A percentile compares a stretch with the other conserved stretches of the same genome.
These are phyloP conservation scores for Dendrocincla tyrannina DNA, from an alignment of 2,797 vertebrate genomes.

Conservation along the genomic window DNA sequence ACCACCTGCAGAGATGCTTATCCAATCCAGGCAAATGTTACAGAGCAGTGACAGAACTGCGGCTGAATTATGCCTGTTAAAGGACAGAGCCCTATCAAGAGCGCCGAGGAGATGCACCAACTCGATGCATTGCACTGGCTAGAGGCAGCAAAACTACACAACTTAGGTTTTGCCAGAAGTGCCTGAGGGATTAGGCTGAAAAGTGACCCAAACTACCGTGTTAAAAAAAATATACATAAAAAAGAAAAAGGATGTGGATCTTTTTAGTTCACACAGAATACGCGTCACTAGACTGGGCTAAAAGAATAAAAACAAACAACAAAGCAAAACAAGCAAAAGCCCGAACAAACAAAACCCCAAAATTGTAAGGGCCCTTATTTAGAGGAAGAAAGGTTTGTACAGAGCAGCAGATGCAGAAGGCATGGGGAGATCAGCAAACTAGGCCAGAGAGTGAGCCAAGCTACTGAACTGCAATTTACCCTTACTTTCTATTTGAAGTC, in stretches of 20 bases:
- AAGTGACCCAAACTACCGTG: background rate
- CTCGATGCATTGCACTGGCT: background rate
- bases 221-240: background rate
- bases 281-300: fast-evolving
- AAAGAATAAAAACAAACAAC: background rate
- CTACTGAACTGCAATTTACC: background rate
- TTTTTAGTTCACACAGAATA: background rate
- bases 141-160: background rate
- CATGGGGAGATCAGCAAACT: background rate
- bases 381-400: background rate
- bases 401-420: background rate
- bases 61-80: background rate
- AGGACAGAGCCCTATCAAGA: background rate
- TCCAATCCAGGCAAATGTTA: background rate
- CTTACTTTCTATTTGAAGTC: background rate
- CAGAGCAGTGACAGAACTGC: background rate
- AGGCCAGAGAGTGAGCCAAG: background rate
- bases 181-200: background rate
- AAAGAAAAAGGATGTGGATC: background rate
- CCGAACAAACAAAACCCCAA: background rate
- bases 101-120: background rate
- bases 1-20: background rate
- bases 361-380: background rate
- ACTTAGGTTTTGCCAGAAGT: background rate
- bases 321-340: background rate